These are phyloP conservation scores for Drosophila murphyi DNA, from an alignment of 1,140 invertebrate species.

Conservation along the genomic window DNA sequence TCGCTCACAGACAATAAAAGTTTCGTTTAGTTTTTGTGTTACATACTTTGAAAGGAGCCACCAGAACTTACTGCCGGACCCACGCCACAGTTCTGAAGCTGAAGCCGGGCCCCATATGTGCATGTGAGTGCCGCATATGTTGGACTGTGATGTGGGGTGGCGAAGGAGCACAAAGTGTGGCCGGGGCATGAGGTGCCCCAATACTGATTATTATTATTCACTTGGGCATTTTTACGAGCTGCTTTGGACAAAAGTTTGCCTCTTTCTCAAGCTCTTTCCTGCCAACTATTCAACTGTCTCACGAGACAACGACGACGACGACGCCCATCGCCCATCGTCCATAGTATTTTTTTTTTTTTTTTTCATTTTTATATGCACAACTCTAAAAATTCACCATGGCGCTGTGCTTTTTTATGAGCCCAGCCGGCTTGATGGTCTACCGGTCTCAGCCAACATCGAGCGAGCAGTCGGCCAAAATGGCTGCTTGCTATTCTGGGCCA, in stretches of 20 bases:
- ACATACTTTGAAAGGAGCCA: slow-evolving; percentile 48
- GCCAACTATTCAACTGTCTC: slow-evolving; percentile 74
- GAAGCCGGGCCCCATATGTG: neutral
- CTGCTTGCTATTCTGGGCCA: slow-evolving; percentile 26
- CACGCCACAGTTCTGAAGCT: neutral
- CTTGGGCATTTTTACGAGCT: slow-evolving; percentile 84
- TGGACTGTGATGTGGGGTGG: neutral
- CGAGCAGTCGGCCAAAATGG: no score
- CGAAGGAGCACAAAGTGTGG: neutral
- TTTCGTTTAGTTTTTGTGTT: slow-evolving; percentile 76
- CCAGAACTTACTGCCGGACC: slow-evolving; percentile 16
- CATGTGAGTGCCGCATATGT: slow-evolving; percentile 55
- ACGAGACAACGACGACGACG: slow-evolving; percentile 42
- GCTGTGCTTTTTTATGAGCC: slow-evolving; percentile 73
- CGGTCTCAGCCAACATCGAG: neutral
- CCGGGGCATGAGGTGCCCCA: slow-evolving; percentile 35
- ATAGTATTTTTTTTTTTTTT: slow-evolving; percentile 12
- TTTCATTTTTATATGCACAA: slow-evolving; percentile 52
- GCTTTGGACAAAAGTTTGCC: slow-evolving; percentile 79
- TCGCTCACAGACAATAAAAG: slow-evolving; percentile 75
- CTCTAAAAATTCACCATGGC: slow-evolving; percentile 67
- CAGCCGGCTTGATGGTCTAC: slow-evolving; percentile 62
- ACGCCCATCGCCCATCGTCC: neutral
- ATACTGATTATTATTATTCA: slow-evolving; percentile 83
- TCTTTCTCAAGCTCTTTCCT: slow-evolving; percentile 53